Evolutionary conservation across 2,113 vertebrate species (phyloP), one percentile per base, ranked within the genome.

Genomic region (Cyphomyrus plagiostoma): DNA sequence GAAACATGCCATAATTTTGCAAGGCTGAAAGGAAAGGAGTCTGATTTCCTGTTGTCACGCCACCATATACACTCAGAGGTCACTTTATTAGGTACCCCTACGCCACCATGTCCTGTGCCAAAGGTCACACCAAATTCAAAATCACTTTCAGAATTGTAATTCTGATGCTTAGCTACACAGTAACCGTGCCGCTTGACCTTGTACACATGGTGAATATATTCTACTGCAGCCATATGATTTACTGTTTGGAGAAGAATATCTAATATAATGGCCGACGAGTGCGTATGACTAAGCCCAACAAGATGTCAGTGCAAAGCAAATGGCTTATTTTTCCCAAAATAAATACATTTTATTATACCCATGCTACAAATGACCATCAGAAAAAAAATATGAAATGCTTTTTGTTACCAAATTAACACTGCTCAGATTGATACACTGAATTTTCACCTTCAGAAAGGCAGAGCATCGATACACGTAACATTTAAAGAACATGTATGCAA

Each of bases 11-110:
- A 93, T 50, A 95, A 95, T 97, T 97, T 97, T 97, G 97, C 95
- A 15, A 97, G 97, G 97, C 98, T 97, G 96, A 98, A 96, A 94
- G 95, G 90, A 95, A 95, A 92, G 93, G 91, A 91, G 35, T 58
- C 87, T 77, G 42, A 52, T 88, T 91, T 89, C 49, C 92, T 91
- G 58, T 74, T 92, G 91, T 84, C 89, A 89, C 94, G 95, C 94
- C 19, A 74, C 88, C 94, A 94, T 89, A 92, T 19, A 39, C 30
- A 77, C 70, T 19, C 30, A 77, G 30, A 15, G 70, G 2, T 1
- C 70, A 77, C 30, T 93, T n/a, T 26, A 66, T 26, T 66, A 66
- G 62, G 62, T 4, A 94, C 13, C 70, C 30, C 30, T 77, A 77
- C 13, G 17, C 26, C 66, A 74, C 26, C 30, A 74, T 39, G 35